Evolutionary conservation across 2,113 vertebrate genomes (phyloP).

Genomic region (Galeopterus variegatus): DNA sequence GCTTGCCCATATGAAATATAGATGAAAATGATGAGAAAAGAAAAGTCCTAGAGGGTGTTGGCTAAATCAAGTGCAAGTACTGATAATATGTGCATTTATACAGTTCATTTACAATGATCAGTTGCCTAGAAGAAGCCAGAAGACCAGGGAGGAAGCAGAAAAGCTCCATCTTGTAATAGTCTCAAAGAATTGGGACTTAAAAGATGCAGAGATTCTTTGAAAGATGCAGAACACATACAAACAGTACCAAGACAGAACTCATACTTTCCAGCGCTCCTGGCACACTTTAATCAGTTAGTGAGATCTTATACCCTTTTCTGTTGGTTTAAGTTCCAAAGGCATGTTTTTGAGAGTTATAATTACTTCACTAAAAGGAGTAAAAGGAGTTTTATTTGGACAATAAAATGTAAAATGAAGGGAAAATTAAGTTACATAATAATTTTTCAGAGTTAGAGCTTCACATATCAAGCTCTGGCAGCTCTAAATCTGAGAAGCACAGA

Average conservation of each 20-base stretch:
- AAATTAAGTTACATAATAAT: constrained; percentile 61
- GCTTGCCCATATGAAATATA: not conserved
- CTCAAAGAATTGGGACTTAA: not conserved
- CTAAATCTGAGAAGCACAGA: constrained; percentile 73
- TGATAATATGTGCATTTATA: not conserved
- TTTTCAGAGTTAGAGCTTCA: constrained; percentile 75
- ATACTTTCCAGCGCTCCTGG: not conserved
- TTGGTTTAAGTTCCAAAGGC: constrained; percentile 31
- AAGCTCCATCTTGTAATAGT: not conserved
- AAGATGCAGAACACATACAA: not conserved
- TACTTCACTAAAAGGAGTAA: constrained; percentile 24
- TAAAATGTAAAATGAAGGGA: constrained; percentile 62
- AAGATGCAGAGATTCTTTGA: not conserved
- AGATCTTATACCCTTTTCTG: not conserved
- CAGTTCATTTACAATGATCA: constrained; percentile 27
- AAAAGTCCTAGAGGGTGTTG: not conserved
- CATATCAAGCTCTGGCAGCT: constrained; percentile 76
- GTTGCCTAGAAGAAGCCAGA: not conserved
- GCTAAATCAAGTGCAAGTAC: not conserved
- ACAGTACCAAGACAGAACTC: not conserved
- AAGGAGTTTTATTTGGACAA: not conserved
- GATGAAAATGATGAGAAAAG: not conserved
- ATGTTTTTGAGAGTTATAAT: not conserved
- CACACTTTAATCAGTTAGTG: not conserved
- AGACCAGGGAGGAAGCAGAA: not conserved